phyloP scores from a whole-genome alignment of 2,888 invertebrate species.

The Gymnoscelis rufifasciata region DNA sequence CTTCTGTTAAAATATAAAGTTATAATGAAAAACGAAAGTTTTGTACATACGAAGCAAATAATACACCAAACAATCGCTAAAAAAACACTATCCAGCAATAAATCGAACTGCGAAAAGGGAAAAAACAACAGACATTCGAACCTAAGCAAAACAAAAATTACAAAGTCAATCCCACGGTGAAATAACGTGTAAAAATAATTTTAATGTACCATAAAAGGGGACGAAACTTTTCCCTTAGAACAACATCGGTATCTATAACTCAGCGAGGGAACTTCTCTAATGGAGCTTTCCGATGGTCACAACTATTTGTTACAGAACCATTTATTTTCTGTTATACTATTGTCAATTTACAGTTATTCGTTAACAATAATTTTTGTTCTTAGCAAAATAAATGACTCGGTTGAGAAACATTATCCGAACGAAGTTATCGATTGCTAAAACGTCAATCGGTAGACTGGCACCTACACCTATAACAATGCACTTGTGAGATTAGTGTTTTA shows the following conservation, averaged over 20 bases:
- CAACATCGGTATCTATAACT: conserved; percentile 63
- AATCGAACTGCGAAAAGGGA: conserved; percentile 3
- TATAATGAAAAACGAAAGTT: too few species aligned
- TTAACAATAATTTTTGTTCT: too few species aligned
- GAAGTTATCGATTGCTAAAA: too few species aligned
- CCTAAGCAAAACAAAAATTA: conserved; percentile 35
- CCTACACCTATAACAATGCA: too few species aligned
- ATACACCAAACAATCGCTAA: not conserved
- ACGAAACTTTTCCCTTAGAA: conserved; percentile 42
- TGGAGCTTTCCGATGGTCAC: not conserved
- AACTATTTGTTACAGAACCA: not conserved
- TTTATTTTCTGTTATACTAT: too few species aligned
- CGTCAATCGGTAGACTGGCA: too few species aligned
- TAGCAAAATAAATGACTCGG: too few species aligned
- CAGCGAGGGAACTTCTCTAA: conserved; percentile 47
- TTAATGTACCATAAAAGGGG: conserved; percentile 50
- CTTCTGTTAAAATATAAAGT: too few species aligned
- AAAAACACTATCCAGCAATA: conserved; percentile 4
- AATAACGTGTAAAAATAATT: conserved; percentile 39
- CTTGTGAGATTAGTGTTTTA: too few species aligned
- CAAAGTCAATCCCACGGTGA: conserved; percentile 30
- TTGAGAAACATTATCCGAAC: too few species aligned
- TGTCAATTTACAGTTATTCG: too few species aligned
- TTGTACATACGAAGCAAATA: not conserved
- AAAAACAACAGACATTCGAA: conserved; percentile 21